These are phyloP conservation scores for Sparidentex hasta DNA, from an alignment of 2,797 vertebrate genomes.

Conservation along the genomic window DNA sequence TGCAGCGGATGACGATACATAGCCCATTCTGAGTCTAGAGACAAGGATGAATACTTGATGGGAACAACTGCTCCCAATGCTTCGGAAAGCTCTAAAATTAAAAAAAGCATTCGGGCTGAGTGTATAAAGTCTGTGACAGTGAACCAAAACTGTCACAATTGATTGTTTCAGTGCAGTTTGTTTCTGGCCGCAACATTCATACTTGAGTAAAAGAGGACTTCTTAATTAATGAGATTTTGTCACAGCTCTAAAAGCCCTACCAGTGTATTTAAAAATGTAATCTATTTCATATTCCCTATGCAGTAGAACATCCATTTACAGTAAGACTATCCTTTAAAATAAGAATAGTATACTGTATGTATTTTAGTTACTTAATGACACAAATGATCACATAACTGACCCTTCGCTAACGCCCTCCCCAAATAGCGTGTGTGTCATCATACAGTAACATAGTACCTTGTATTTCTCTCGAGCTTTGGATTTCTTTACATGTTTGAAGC, in stretches of 20 bases:
- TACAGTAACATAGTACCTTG: too few species aligned
- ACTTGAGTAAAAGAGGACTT: too few species aligned
- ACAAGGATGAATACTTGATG: constrained; percentile 40
- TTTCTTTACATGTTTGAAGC: too few species aligned
- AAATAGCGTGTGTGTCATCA: neutral
- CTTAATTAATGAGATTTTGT: too few species aligned
- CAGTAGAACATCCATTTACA: neutral
- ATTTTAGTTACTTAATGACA: neutral
- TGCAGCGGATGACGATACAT: neutral
- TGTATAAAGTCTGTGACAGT: constrained; percentile 11
- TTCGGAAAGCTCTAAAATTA: neutral
- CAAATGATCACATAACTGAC: neutral
- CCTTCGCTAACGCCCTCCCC: neutral
- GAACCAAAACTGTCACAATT: constrained; percentile 30
- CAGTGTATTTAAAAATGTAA: too few species aligned
- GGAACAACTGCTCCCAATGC: constrained; percentile 19
- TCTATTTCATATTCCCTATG: too few species aligned
- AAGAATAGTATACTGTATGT: neutral
- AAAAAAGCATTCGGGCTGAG: constrained; percentile 15
- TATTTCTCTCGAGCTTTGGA: too few species aligned
- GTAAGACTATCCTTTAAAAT: neutral
- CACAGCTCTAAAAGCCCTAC: too few species aligned
- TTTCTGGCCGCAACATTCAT: neutral
- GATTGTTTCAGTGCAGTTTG: constrained; percentile 38
- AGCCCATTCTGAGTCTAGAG: constrained; percentile 5